phyloP scores from a whole-genome alignment of 2,113 vertebrate species.

The Orycteropus afer region DNA sequence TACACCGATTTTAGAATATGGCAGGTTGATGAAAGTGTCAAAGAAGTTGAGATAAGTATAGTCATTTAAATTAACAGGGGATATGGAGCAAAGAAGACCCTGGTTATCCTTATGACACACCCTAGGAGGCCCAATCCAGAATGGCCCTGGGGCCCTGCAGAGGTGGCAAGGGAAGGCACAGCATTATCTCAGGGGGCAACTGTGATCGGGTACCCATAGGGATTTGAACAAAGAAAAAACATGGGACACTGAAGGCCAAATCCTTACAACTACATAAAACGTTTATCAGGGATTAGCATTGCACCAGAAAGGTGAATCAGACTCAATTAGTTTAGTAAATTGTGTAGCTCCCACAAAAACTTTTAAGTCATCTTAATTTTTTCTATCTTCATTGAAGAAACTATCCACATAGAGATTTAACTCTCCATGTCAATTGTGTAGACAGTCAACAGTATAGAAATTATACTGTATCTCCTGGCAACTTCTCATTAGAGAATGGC shows the following conservation, averaged over 20 bases:
- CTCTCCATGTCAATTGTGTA: not conserved
- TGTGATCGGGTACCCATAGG: not conserved
- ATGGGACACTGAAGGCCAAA: not conserved
- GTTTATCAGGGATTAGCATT: not conserved
- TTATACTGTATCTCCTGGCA: not conserved
- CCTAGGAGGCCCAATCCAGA: not conserved
- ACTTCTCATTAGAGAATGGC: not conserved
- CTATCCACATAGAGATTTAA: not conserved
- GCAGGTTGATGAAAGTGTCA: not conserved
- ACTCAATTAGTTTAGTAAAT: not conserved
- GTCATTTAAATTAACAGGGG: not conserved
- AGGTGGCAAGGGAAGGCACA: not conserved
- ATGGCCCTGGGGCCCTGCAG: not conserved
- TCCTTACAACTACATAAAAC: not conserved
- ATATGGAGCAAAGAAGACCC: not conserved
- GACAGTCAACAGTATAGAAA: not conserved
- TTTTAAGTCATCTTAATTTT: not conserved
- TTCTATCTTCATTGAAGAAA: not conserved
- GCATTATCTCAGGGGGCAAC: not conserved
- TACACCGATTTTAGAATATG: not conserved
- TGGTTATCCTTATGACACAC: not conserved
- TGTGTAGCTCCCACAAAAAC: not conserved
- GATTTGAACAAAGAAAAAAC: constrained; percentile 15
- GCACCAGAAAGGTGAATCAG: not conserved
- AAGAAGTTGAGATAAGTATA: not conserved